phyloP scores from a whole-genome alignment of 2,797 vertebrate genomes.

The Parotocinclus haroldoi region DNA sequence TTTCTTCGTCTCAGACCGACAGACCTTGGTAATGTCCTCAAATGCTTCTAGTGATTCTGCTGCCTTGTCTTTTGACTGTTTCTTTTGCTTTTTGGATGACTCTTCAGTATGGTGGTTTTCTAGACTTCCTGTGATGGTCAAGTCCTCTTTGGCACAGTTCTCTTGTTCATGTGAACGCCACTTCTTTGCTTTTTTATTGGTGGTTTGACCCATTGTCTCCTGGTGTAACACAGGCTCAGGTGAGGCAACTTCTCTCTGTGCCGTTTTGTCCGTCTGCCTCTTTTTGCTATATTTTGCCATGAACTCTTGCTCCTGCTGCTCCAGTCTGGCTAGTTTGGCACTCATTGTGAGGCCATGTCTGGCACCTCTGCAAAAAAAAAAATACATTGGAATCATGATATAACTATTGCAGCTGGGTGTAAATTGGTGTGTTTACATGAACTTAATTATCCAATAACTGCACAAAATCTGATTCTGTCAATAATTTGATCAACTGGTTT shows the following conservation, averaged over 20 bases:
- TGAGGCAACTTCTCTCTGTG: background rate
- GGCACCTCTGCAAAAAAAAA: conserved; percentile 74
- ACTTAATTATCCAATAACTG: no score
- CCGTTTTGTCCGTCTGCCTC: conserved; percentile 26
- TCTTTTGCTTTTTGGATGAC: conserved; percentile 24
- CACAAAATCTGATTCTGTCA: no score
- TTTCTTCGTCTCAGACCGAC: conserved; percentile 16
- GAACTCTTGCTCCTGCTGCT: conserved; percentile 89
- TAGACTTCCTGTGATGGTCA: background rate
- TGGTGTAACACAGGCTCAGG: conserved; percentile 17
- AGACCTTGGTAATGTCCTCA: conserved; percentile 4
- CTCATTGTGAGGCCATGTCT: conserved; percentile 88
- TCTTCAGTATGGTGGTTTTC: conserved; percentile 18
- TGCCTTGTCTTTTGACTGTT: conserved; percentile 50
- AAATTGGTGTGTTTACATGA: no score
- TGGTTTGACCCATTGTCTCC: conserved; percentile 17
- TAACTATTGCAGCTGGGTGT: no score
- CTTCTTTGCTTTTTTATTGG: conserved; percentile 48
- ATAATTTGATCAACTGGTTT: no score
- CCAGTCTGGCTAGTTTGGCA: conserved; percentile 86
- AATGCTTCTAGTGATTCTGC: background rate
- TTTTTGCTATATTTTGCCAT: conserved; percentile 74
- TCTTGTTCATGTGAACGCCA: conserved; percentile 3
- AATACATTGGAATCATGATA: no score
- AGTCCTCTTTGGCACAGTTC: background rate